Evolutionary conservation across 2,888 invertebrate species (phyloP), one percentile per base, ranked within the genome.

Genomic region (Chrysomela aeneicollis): DNA sequence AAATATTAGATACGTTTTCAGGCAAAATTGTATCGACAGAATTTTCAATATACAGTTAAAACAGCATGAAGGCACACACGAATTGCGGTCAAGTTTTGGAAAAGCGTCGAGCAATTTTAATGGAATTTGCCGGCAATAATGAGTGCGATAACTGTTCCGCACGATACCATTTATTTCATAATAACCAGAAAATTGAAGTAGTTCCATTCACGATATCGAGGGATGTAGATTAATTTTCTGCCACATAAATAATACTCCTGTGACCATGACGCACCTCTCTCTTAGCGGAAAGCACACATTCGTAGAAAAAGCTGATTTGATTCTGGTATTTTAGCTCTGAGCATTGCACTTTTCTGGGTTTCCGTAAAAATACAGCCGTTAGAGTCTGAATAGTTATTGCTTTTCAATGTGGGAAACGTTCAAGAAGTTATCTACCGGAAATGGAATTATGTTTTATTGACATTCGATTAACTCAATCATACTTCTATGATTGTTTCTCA

Each of bases 171-270:
- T 12, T 21, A 22, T 21, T 55, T 55, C 30, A 42, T 55, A 42
- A 55, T 22, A 21, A 55, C 55, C 55, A 22, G 42, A 55, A 42
- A 55, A 55, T 55, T 55, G 26, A 42, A 55, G 42, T 42, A 55
- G 21, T 55, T 22, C 51, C 22, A 15, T 53, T 18, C 53, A 55
- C 55, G 55, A 42, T 55, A 6, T 42, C 21, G 17, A 6, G 42
- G 42, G 42, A 42, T 42, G 42, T 15, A 55, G 22, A 42, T 42
- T 42, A 55, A 55, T 55, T 55, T 55, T 55, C 55, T 5, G 55
- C 55, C 10, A 55, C 55, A 55, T 55, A 55, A 55, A 42, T 55
- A 37, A 55, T 12, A 54, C 18, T 2, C 37, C 37, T 17, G 26
- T 21, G 53, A 26, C 26, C 26, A 6, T 19, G 35, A 19, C 53